These are phyloP conservation scores for Acromyrmex echinatior DNA, from an alignment of 1,140 invertebrate genomes.

Conservation along the genomic window DNA sequence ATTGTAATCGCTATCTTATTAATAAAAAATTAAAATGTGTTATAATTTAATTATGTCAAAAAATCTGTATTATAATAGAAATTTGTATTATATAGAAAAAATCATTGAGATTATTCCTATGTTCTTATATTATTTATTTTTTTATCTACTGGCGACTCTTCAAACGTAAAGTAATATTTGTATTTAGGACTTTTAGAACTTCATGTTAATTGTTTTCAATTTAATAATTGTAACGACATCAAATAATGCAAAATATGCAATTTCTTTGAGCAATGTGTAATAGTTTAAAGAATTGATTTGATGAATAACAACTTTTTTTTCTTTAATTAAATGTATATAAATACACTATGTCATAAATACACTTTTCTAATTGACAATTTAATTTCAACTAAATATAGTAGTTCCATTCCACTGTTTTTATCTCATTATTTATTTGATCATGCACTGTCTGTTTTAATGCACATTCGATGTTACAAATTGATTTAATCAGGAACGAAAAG, in stretches of 20 bases:
- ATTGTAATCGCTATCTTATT: not conserved
- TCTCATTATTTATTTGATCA: constrained; percentile 21
- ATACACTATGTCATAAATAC: not conserved
- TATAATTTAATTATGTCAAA: not conserved
- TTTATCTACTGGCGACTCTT: not conserved
- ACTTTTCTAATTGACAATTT: not conserved
- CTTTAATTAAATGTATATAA: constrained; percentile 5
- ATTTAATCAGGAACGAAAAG: constrained; percentile 30
- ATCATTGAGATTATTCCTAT: not conserved
- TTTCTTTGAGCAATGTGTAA: not conserved
- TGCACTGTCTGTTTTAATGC: not conserved
- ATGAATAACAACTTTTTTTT: not conserved
- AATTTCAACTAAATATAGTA: not conserved
- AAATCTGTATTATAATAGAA: not conserved
- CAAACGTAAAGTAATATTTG: not conserved
- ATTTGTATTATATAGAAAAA: not conserved
- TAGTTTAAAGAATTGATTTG: not conserved
- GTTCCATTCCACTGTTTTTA: not conserved
- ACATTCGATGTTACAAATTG: constrained; percentile 24
- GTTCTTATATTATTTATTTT: constrained; percentile 7
- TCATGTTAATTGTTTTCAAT: not conserved
- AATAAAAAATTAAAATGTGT: not conserved
- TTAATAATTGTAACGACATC: not conserved
- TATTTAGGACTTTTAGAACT: not conserved
- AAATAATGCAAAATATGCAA: not conserved